Conservation (phyloP, 1,140 invertebrate species). For the Leptopilina boulardi region DNA sequence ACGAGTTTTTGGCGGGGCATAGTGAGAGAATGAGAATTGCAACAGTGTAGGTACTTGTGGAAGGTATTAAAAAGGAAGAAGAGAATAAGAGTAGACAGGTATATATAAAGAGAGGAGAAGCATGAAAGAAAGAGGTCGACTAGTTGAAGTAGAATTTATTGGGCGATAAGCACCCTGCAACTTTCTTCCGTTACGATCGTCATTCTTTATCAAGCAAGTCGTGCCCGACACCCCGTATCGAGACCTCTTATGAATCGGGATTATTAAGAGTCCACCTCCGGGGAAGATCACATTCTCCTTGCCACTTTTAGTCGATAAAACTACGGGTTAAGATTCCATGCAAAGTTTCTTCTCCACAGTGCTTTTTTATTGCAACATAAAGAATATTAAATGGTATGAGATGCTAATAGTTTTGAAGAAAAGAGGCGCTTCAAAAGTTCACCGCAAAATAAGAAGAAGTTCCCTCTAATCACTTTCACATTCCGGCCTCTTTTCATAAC, state of each 20-base stretch:
- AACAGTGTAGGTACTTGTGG: constrained; percentile 41
- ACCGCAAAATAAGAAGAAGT: background rate
- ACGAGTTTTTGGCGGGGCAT: constrained; percentile 54
- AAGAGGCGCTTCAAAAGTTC: background rate
- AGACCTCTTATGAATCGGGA: constrained; percentile 26
- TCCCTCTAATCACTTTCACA: background rate
- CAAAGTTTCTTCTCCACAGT: background rate
- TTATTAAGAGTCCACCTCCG: constrained; percentile 34
- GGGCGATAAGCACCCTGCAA: constrained; percentile 67
- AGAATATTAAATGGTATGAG: constrained; percentile 12
- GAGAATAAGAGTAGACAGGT: constrained; percentile 24
- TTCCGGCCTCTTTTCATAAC: background rate
- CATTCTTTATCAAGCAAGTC: constrained; percentile 65
- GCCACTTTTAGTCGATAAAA: constrained; percentile 33
- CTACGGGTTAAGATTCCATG: background rate
- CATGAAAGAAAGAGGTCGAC: constrained; percentile 44
- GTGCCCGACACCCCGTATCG: constrained; percentile 53
- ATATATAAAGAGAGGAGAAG: constrained; percentile 1
- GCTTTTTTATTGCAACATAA: constrained; percentile 23
- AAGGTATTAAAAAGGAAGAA: constrained; percentile 14
- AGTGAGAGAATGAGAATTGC: constrained; percentile 35
- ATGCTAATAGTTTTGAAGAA: constrained; percentile 25
- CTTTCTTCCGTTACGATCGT: constrained; percentile 64
- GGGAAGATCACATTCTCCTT: constrained; percentile 4
- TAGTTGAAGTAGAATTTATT: constrained; percentile 69